Evolutionary conservation across 1,140 invertebrate genomes (phyloP).

Genomic region (Hypsibius dujardini): DNA sequence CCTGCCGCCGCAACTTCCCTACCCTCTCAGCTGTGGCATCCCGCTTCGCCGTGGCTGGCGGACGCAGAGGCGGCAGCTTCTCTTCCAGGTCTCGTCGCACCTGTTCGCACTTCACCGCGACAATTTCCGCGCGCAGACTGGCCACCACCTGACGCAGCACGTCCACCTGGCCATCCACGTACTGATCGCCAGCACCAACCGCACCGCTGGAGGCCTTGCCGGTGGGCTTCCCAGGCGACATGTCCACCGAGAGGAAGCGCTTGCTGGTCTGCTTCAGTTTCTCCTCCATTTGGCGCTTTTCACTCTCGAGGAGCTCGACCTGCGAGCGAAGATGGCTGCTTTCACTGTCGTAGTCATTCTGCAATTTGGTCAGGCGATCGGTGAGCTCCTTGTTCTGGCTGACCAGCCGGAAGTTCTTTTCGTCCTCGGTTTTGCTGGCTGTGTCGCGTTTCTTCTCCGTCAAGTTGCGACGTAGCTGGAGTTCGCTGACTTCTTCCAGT

Average conservation of each 20-base stretch:
- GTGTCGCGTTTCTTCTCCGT: neutral
- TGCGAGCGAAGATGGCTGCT: neutral
- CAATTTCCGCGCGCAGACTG: neutral
- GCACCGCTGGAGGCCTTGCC: neutral
- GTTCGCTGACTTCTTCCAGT: constrained; percentile 4
- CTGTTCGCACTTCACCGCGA: neutral
- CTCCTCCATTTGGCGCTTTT: constrained; percentile 10
- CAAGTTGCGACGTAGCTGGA: neutral
- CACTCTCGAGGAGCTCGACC: neutral
- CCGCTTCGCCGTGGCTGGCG: neutral
- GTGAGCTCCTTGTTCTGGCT: neutral
- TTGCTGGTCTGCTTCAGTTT: constrained; percentile 16
- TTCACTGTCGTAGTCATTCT: neutral
- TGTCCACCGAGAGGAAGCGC: constrained; percentile 3
- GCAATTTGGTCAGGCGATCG: neutral
- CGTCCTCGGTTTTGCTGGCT: neutral
- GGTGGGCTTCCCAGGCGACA: neutral
- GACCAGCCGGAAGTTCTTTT: neutral
- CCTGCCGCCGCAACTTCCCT: neutral
- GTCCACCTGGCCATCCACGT: neutral
- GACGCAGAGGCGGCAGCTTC: neutral
- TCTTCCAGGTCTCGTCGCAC: neutral
- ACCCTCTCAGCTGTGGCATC: neutral
- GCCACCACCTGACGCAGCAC: neutral
- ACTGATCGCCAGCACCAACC: neutral